phyloP scores from a whole-genome alignment of 2,797 vertebrate genomes.

The Cetoscarus ocellatus region DNA sequence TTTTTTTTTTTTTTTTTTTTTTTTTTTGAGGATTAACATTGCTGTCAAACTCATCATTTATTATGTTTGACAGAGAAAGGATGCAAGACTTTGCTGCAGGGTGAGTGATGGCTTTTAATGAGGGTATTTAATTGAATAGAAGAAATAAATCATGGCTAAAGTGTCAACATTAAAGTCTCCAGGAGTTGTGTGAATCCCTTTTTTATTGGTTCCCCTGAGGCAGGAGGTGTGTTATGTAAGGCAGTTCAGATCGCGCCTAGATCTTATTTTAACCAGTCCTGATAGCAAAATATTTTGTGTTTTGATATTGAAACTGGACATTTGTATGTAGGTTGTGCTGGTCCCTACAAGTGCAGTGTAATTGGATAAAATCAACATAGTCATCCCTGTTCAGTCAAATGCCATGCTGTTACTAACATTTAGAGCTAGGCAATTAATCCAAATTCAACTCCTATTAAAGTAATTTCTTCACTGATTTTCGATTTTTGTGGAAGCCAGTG shows the following conservation, averaged over 20 bases:
- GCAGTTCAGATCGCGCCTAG: too few relatives aligned
- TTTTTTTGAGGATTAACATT: constrained; percentile 13
- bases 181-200: neutral
- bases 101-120: constrained; percentile 44
- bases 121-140: constrained; percentile 33
- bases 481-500: neutral
- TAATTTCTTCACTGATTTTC: too few relatives aligned
- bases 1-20: constrained; percentile 2
- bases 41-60: constrained; percentile 35
- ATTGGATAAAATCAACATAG: too few relatives aligned
- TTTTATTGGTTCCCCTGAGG: constrained; percentile 21
- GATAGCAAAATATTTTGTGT: too few relatives aligned
- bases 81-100: constrained; percentile 13
- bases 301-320: too few relatives aligned
- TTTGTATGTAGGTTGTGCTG: too few relatives aligned
- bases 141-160: constrained; percentile 34
- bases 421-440: too few relatives aligned
- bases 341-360: too few relatives aligned
- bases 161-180: constrained; percentile 16
- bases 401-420: too few relatives aligned
- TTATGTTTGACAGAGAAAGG: constrained; percentile 21
- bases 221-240: neutral
- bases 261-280: too few relatives aligned
- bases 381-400: too few relatives aligned
- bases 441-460: too few relatives aligned